Evolutionary conservation across 1,140 invertebrate genomes (phyloP).

Genomic region (Drosophila kikkawai): DNA sequence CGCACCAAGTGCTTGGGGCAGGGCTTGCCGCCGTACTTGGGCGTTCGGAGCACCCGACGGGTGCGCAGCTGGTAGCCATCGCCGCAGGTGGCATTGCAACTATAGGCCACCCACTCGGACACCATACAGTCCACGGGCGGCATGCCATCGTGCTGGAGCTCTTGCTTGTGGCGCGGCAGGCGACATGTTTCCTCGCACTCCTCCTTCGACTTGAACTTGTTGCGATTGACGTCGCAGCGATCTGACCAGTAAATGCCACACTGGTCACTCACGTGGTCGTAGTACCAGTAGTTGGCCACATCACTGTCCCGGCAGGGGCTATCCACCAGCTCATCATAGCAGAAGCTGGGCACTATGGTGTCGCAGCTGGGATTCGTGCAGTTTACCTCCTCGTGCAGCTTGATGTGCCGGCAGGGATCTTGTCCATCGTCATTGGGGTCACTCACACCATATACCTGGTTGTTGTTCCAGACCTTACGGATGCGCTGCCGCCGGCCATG

Average conservation of each 20-base stretch:
- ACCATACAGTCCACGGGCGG: conserved; percentile 86
- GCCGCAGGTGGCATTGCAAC: conserved; percentile 88
- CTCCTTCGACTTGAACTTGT: conserved; percentile 89
- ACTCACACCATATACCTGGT: conserved; percentile 73
- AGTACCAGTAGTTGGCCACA: conserved; percentile 88
- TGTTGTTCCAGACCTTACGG: conserved; percentile 81
- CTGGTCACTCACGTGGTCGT: conserved; percentile 87
- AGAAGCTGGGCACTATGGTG: conserved; percentile 84
- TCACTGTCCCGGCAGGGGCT: conserved; percentile 89
- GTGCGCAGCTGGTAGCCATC: conserved; percentile 85
- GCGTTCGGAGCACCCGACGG: conserved; percentile 86
- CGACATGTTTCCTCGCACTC: conserved; percentile 85
- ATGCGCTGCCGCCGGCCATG: conserved; percentile 62
- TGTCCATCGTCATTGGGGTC: conserved; percentile 67
- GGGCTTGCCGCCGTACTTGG: conserved; percentile 88
- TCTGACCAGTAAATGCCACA: conserved; percentile 91
- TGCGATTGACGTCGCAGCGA: conserved; percentile 91
- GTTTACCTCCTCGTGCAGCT: conserved; percentile 85
- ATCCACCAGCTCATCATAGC: conserved; percentile 81
- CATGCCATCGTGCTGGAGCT: conserved; percentile 59
- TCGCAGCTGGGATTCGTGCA: conserved; percentile 86
- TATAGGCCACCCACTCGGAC: conserved; percentile 88
- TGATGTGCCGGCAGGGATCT: conserved; percentile 84
- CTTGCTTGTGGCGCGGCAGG: conserved; percentile 63
- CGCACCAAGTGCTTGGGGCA: conserved; percentile 88